Evolutionary conservation across 2,113 vertebrate genomes (phyloP).

Genomic region (Psilopogon haemacephalus): DNA sequence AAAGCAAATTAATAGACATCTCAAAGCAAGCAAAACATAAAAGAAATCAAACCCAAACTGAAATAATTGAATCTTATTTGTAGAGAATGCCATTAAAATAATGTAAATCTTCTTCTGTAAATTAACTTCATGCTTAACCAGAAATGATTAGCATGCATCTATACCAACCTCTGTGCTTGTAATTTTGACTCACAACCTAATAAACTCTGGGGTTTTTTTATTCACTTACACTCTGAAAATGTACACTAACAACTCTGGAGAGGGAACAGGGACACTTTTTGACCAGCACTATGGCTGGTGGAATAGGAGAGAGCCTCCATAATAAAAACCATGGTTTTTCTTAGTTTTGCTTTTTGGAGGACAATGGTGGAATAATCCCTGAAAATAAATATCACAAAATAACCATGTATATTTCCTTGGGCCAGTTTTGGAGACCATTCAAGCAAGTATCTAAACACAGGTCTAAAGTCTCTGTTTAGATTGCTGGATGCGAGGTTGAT

Average conservation of each 20-base stretch:
- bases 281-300: background rate
- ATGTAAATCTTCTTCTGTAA: constrained; percentile 56
- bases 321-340: background rate
- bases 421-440: background rate
- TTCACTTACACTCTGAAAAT: constrained; percentile 5
- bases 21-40: constrained; percentile 55
- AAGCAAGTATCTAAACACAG: background rate
- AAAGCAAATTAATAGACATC: constrained; percentile 60
- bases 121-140: constrained; percentile 68
- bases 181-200: constrained; percentile 44
- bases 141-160: constrained; percentile 46
- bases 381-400: background rate
- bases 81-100: constrained; percentile 62
- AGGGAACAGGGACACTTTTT: background rate
- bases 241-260: background rate
- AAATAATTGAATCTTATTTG: constrained; percentile 65
- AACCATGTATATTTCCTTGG: background rate
- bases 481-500: background rate
- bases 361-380: background rate
- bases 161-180: constrained; percentile 30
- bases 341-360: background rate
- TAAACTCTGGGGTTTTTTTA: constrained; percentile 39
- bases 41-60: constrained; percentile 48
- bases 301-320: background rate
- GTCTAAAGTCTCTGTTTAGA: background rate